Evolutionary conservation across 2,888 invertebrate genomes (phyloP), one percentile per base, ranked within the genome.

Genomic region (Pheosia gnoma): DNA sequence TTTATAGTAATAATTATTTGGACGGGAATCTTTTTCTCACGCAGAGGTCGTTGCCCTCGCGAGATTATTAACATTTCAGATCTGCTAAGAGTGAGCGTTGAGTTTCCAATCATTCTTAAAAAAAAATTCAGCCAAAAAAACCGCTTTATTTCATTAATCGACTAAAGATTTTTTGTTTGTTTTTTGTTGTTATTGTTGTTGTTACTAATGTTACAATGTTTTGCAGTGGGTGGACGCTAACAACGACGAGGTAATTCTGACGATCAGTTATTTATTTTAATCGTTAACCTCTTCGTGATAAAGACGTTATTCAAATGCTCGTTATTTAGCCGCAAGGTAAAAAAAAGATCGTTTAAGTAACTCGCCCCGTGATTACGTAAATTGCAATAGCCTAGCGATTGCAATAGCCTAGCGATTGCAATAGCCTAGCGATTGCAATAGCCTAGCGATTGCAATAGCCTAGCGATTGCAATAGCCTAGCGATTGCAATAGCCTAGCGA

Each of bases 191-290:
- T 52, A 59, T 80, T 68, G 63, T 65, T 68, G 70, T 73, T 84
- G 86, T 93, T 83, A 90, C 91, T 91, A 91, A 92, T 95, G 67
- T 63, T 80, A 85, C 86, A 89, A 91, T 92, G 84, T 93, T 91
- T 93, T 93, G 81, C 95, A 95, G 95, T 95, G 95, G 95, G 95
- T 95, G 90, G 95, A 95, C 92, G 94, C 95, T 90, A 95, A 94
- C 92, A 94, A 94, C 88, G 95, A 95, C 76, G 95, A 95, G 95
- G 95, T 95, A 95, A 95, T 80, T 82, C 79, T 63, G 72, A 74
- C 65, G 56, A 65, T 58, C 78, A 70, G 63, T 75, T 79, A 77
- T 78, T 78, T 72, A 71, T 69, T 65, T 60, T 57, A 60, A 59
- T 59, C 66, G 64, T 61, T 61, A 67, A 63, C 72, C 61, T 68